Evolutionary conservation across 2,888 invertebrate species (phyloP).

Genomic region (Drosophila flavopinicola): DNA sequence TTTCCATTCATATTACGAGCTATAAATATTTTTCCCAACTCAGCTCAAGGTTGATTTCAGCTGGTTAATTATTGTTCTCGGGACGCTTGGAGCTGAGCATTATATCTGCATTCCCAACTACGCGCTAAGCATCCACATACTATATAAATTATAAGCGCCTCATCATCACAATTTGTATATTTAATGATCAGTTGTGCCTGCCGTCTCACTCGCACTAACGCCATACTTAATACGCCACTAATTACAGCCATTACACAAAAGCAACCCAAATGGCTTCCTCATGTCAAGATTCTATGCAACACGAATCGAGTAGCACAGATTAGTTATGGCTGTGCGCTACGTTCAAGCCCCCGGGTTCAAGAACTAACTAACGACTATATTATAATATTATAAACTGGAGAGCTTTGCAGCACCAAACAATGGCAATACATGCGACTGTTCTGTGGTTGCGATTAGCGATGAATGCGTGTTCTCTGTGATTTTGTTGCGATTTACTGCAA

Average conservation of each 20-base stretch:
- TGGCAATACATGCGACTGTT: conserved; percentile 15
- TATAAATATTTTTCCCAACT: neutral
- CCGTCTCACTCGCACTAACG: conserved; percentile 39
- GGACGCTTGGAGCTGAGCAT: too few species aligned
- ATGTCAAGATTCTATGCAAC: conserved; percentile 45
- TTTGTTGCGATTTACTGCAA: too few species aligned
- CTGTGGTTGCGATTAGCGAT: conserved; percentile 9
- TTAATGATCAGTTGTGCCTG: conserved; percentile 32
- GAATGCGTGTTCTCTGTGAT: neutral
- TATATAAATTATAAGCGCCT: neutral
- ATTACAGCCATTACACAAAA: conserved; percentile 56
- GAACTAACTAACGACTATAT: conserved; percentile 63
- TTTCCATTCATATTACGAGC: neutral
- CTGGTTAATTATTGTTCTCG: conserved; percentile 12
- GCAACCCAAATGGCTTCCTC: conserved; percentile 55
- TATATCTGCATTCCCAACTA: neutral
- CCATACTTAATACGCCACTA: conserved; percentile 31
- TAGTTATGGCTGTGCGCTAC: conserved; percentile 44
- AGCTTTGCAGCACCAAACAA: conserved; percentile 11
- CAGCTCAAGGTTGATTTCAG: conserved; percentile 4
- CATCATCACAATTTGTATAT: conserved; percentile 6
- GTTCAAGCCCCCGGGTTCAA: conserved; percentile 62
- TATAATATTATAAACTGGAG: conserved; percentile 22
- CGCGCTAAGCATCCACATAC: neutral
- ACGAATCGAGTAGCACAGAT: conserved; percentile 54